A percentile compares a stretch with the other conserved stretches of the same genome.
phyloP scores from a whole-genome alignment of 2,113 vertebrate genomes.

The Cyprinodon tularosa region DNA sequence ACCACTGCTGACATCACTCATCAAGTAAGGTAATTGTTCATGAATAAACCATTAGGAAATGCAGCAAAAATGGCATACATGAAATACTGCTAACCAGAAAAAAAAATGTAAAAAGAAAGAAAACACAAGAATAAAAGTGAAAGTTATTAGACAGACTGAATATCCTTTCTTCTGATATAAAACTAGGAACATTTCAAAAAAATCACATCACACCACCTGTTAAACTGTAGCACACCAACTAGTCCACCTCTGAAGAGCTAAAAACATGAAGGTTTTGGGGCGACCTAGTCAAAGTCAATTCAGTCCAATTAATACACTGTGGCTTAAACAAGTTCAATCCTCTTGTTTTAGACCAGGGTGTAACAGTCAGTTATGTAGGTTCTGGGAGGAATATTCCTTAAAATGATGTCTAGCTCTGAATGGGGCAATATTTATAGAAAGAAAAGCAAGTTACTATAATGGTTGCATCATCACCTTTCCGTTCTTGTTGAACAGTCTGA shows the following conservation, averaged over 20 bases:
- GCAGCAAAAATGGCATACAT: background rate
- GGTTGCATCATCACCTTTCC: constrained; percentile 86
- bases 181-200: background rate
- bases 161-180: background rate
- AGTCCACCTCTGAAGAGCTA: too few relatives aligned
- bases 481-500: constrained; percentile 89
- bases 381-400: too few relatives aligned
- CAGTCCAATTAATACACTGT: background rate
- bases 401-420: background rate
- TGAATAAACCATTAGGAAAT: background rate
- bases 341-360: background rate
- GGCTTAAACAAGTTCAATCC: background rate
- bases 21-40: background rate
- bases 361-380: too few relatives aligned
- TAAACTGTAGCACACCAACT: background rate
- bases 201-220: background rate
- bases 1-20: background rate
- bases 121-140: background rate
- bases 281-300: background rate
- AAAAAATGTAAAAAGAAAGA: background rate
- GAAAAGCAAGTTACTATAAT: background rate
- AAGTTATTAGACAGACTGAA: background rate
- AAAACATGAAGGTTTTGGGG: background rate
- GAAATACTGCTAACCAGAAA: too few relatives aligned
- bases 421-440: background rate